Percentiles rank a stretch among this genome's conserved stretches.
These are phyloP conservation scores for Uria lomvia DNA, from an alignment of 2,113 vertebrate genomes.

Conservation along the genomic window DNA sequence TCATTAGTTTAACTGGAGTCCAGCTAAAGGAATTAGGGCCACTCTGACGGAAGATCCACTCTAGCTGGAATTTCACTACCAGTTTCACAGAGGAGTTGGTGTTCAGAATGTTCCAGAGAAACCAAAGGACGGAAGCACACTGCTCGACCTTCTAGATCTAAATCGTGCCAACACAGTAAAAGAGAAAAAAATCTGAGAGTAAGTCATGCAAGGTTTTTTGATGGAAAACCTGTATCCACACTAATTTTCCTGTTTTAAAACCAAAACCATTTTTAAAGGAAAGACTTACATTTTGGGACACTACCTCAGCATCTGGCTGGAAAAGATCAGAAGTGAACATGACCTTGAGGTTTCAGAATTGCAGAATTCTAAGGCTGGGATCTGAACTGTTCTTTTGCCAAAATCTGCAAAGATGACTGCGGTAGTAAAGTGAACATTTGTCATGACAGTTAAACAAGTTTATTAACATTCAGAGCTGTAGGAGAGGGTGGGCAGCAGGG, in stretches of 20 bases:
- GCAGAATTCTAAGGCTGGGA: constrained; percentile 39
- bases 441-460: neutral
- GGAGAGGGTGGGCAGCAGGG: neutral
- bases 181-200: neutral
- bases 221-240: neutral
- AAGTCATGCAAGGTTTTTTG: neutral
- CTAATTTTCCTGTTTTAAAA: neutral
- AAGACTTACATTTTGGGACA: constrained; percentile 42
- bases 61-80: neutral
- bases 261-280: constrained; percentile 12
- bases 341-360: constrained; percentile 47
- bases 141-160: neutral
- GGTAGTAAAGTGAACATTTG: constrained; percentile 34
- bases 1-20: neutral
- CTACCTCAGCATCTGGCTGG: constrained; percentile 57
- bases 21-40: neutral
- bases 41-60: neutral
- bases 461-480: neutral
- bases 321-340: constrained; percentile 50
- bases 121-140: neutral
- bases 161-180: neutral
- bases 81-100: neutral
- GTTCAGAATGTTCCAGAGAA: neutral
- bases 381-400: constrained; percentile 52
- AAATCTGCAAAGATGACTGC: constrained; percentile 41